These are phyloP conservation scores for Amblyopsis hoosieri DNA, from an alignment of 2,797 vertebrate species.

Conservation along the genomic window DNA sequence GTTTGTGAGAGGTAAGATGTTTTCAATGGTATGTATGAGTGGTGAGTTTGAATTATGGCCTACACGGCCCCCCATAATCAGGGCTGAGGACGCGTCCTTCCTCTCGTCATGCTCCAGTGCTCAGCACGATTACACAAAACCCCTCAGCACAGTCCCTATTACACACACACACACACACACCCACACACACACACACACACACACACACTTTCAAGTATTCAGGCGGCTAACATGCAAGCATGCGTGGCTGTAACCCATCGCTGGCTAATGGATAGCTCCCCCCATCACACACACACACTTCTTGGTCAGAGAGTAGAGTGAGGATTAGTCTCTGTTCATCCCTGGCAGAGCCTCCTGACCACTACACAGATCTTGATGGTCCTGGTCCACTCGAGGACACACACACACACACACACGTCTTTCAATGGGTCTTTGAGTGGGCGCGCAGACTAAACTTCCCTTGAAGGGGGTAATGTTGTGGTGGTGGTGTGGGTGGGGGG, in stretches of 20 bases:
- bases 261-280: conserved; percentile 24
- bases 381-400: conserved; percentile 49
- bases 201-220: conserved; percentile 41
- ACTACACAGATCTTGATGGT: conserved; percentile 69
- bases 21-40: too few species aligned
- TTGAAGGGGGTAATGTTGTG: conserved; percentile 8
- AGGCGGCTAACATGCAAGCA: conserved; percentile 57
- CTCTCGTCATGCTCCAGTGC: conserved; percentile 68
- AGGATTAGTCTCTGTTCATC: conserved; percentile 71
- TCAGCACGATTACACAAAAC: conserved; percentile 77
- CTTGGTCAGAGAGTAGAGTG: conserved; percentile 52
- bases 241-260: conserved; percentile 37
- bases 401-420: conserved; percentile 11
- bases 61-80: too few species aligned
- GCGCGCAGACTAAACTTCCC: conserved; percentile 18
- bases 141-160: conserved; percentile 35
- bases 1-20: too few species aligned
- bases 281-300: conserved; percentile 15
- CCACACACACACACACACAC: conserved; percentile 16
- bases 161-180: conserved; percentile 18
- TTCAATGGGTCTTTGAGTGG: conserved; percentile 17
- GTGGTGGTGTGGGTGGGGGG: conserved; percentile 14
- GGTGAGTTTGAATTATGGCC: too few species aligned
- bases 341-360: conserved; percentile 65
- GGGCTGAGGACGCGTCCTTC: conserved; percentile 76